Percentiles rank a stretch among this genome's conserved stretches.
Evolutionary conservation across 2,113 vertebrate genomes (phyloP).

Genomic region (Theristicus caerulescens): DNA sequence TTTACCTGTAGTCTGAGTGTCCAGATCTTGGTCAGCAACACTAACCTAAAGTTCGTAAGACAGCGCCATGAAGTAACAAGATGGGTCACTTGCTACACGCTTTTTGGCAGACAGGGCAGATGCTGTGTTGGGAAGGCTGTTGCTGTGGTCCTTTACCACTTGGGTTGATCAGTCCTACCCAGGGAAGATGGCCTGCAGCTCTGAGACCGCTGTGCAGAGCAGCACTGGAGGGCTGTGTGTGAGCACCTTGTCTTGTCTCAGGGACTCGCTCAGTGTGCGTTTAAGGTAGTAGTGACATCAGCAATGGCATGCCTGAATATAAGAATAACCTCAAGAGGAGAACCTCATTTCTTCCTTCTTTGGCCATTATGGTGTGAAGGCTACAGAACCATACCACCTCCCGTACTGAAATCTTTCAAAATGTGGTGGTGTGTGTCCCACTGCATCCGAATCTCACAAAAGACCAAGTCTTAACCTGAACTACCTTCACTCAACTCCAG

Average conservation of each 20-base stretch:
- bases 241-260: neutral
- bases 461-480: neutral
- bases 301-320: neutral
- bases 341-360: neutral
- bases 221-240: fast-evolving
- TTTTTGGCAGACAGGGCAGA: neutral
- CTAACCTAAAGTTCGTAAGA: neutral
- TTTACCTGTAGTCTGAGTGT: neutral
- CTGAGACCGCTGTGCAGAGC: fast-evolving
- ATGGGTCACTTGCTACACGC: fast-evolving
- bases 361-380: fast-evolving
- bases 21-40: neutral
- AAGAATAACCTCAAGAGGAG: neutral
- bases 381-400: neutral
- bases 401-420: fast-evolving
- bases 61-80: neutral
- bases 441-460: neutral
- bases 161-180: too few relatives aligned
- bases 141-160: neutral
- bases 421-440: fast-evolving
- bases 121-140: neutral
- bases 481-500: neutral
- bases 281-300: neutral
- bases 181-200: neutral
- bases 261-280: neutral